Percentiles rank a stretch among this genome's conserved stretches.
These are phyloP conservation scores for Callaeas wilsoni DNA, from an alignment of 2,113 vertebrate species.

Conservation along the genomic window DNA sequence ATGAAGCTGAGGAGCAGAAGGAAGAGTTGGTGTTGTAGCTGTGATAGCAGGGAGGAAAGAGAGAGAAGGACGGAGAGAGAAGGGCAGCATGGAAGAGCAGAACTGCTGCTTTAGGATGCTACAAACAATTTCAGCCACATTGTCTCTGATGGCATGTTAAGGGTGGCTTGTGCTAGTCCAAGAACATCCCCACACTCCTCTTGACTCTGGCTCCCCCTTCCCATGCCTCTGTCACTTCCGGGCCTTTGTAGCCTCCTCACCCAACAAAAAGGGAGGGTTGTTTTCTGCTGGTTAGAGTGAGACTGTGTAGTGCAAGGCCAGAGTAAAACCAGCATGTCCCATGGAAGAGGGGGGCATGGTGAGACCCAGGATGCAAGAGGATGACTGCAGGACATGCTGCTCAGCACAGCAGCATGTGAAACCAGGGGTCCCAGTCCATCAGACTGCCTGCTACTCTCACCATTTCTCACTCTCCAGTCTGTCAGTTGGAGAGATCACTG, in stretches of 20 bases:
- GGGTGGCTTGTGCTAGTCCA: background rate
- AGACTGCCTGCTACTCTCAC: background rate
- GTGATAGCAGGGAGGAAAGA: background rate
- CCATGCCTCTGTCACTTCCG: background rate
- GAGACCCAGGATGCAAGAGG: background rate
- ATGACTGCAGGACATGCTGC: background rate
- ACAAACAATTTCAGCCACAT: background rate
- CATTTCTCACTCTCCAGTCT: background rate
- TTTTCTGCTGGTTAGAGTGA: background rate
- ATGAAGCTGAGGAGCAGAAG: background rate
- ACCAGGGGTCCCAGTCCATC: too few relatives aligned
- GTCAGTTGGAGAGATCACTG: background rate
- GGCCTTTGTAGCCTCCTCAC: background rate
- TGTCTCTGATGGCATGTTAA: background rate
- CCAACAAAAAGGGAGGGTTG: background rate
- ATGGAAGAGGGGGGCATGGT: rapidly evolving
- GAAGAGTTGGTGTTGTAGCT: background rate
- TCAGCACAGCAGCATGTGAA: background rate
- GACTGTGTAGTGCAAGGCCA: background rate
- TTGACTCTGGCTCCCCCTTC: background rate
- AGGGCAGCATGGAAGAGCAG: background rate
- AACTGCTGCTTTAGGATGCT: background rate
- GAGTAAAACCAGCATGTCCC: background rate
- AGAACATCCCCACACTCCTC: background rate
- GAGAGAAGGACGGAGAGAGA: background rate